These are phyloP conservation scores for Thysanoteuthis rhombus DNA, from an alignment of 2,888 invertebrate genomes.

Conservation along the genomic window DNA sequence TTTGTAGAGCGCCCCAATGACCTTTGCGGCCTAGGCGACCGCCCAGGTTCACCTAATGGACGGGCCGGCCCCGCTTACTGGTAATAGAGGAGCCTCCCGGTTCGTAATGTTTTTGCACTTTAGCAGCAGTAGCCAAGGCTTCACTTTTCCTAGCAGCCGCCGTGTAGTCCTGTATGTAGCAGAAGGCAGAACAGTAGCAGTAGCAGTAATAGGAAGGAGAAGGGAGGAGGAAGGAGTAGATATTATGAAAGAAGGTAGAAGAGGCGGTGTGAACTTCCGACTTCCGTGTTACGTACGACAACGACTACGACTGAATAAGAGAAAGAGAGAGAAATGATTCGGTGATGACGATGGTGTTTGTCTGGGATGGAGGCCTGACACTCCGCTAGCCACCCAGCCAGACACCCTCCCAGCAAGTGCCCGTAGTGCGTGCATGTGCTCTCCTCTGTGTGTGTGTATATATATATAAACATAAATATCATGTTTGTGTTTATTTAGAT, in stretches of 20 bases:
- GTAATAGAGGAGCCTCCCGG: no score
- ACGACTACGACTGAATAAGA: background rate
- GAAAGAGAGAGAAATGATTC: background rate
- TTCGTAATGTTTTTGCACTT: background rate
- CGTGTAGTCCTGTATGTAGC: no score
- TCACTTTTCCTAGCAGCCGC: no score
- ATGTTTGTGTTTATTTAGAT: background rate
- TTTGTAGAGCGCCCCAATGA: no score
- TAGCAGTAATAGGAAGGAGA: background rate
- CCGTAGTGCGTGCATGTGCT: background rate
- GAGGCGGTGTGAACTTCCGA: background rate
- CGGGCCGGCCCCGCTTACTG: no score
- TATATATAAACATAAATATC: background rate
- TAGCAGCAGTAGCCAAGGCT: background rate
- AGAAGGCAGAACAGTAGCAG: background rate
- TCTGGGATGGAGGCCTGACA: constrained; percentile 12
- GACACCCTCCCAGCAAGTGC: constrained; percentile 12
- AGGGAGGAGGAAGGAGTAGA: background rate
- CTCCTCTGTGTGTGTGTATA: background rate
- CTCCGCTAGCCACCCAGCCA: constrained; percentile 12
- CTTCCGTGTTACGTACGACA: background rate
- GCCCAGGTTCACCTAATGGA: no score
- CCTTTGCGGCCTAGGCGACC: no score
- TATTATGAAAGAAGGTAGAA: background rate
- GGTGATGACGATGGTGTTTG: constrained; percentile 12